Percentiles rank a stretch among this genome's conserved stretches.
Conservation (phyloP, 1,140 invertebrate genomes). For the Drosophila kikkawai region DNA sequence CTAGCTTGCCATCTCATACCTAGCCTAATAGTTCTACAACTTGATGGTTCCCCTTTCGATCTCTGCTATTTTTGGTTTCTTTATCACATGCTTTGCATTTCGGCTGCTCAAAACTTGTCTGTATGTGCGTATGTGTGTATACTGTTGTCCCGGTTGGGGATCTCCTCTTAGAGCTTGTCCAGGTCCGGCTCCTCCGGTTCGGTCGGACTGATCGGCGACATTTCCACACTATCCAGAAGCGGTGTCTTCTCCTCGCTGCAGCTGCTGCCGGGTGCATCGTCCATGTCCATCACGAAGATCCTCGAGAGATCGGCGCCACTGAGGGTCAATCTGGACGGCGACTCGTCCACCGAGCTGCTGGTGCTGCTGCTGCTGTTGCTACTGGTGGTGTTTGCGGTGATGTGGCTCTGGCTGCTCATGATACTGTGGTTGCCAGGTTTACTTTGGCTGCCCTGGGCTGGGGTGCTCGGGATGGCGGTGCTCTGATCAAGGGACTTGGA, state of each 20-base stretch:
- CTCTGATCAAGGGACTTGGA: slow-evolving; percentile 71
- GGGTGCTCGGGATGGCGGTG: slow-evolving; percentile 43
- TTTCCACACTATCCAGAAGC: slow-evolving; percentile 82
- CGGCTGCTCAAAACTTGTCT: slow-evolving; percentile 60
- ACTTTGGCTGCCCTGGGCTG: neutral
- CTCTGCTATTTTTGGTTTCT: slow-evolving; percentile 64
- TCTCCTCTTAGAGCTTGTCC: slow-evolving; percentile 67
- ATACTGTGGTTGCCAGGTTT: slow-evolving; percentile 5
- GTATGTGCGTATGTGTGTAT: slow-evolving; percentile 32
- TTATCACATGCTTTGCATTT: slow-evolving; percentile 79
- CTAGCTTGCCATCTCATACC: slow-evolving; percentile 2
- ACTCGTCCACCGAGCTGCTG: slow-evolving; percentile 75
- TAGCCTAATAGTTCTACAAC: slow-evolving; percentile 58
- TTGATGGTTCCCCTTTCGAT: slow-evolving; percentile 55
- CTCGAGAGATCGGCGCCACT: slow-evolving; percentile 77
- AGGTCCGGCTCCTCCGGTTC: slow-evolving; percentile 70
- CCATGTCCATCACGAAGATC: slow-evolving; percentile 82
- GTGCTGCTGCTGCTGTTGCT: slow-evolving; percentile 49
- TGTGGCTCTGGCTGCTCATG: slow-evolving; percentile 4
- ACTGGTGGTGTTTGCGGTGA: slow-evolving; percentile 30
- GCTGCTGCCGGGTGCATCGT: slow-evolving; percentile 67
- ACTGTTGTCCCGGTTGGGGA: slow-evolving; percentile 2
- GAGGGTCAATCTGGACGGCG: slow-evolving; percentile 67
- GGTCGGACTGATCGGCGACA: slow-evolving; percentile 84
- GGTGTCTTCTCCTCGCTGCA: slow-evolving; percentile 84